Evolutionary conservation across 2,888 invertebrate species (phyloP), one percentile per base, ranked within the genome.

Genomic region (Nematopogon swammerdamellus): DNA sequence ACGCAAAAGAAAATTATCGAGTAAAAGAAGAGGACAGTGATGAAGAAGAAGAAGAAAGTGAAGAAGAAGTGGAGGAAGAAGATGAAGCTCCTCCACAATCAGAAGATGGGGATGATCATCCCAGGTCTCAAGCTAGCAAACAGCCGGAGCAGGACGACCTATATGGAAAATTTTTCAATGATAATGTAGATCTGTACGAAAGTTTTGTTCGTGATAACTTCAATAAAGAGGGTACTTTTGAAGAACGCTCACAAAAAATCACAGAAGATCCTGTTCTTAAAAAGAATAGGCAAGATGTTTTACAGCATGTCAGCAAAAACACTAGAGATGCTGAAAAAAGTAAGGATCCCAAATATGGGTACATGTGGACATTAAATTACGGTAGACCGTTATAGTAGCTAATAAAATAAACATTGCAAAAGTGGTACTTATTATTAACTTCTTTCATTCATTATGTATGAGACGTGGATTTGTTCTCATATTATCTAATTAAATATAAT

Each of bases 361-460:
- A 81, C 54, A 70, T 72, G 64, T 82, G 83, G 82, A 74, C 77
- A 14, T 62, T 82, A 43, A 79, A 82, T 62, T 82, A 82, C 60
- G 72, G 70, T 49, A 70, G 74, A 59, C 79, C 80, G 16, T 52
- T 67, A 48, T 68, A 68, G 30, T 46, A 30, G 18, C 11, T 16
- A 49, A 44, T 20, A 8, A 36, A 14, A 14, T 14, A 36, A 25
- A 25, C 25, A 25, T 25, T 6, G 25, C 8, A 25, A 25, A 25
- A 6, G 8, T 25, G 25, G 25, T 25, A n/a, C n/a, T n/a, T n/a
- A n/a, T n/a, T n/a, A n/a, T n/a, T n/a, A n/a, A n/a, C n/a, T n/a
- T n/a, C n/a, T n/a, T n/a, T n/a, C n/a, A n/a, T n/a, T n/a, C n/a
- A n/a, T n/a, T n/a, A n/a, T n/a, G n/a, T n/a, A n/a, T n/a, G n/a